Conservation (phyloP, 2,888 invertebrate genomes). For the Pheosia tremula region DNA sequence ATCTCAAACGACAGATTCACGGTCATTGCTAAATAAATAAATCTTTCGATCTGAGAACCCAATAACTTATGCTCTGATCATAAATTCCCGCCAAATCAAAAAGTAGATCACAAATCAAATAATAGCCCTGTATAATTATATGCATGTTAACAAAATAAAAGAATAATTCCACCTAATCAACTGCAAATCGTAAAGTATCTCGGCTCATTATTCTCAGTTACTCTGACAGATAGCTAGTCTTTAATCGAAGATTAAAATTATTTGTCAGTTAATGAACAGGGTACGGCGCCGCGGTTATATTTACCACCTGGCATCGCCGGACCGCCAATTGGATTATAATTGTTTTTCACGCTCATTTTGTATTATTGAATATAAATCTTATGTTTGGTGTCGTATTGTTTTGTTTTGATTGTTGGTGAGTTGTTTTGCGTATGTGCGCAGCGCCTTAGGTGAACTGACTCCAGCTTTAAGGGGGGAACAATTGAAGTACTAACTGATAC, state of each 20-base stretch:
- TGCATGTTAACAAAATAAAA: too few relatives aligned
- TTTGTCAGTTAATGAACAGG: slow-evolving; percentile 68
- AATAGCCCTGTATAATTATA: too few relatives aligned
- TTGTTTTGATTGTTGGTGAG: slow-evolving; percentile 39
- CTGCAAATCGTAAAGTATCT: slow-evolving; percentile 36
- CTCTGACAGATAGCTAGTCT: slow-evolving; percentile 63
- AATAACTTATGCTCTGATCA: too few relatives aligned
- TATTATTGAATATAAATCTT: slow-evolving; percentile 76
- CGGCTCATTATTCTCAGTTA: slow-evolving; percentile 65
- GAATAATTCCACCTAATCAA: slow-evolving; percentile 28
- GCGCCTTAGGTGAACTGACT: too few relatives aligned
- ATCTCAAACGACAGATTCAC: too few relatives aligned
- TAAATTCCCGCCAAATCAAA: too few relatives aligned
- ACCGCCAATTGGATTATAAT: slow-evolving; percentile 74
- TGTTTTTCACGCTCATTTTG: slow-evolving; percentile 81
- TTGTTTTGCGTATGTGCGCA: too few relatives aligned
- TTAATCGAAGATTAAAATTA: slow-evolving; percentile 81
- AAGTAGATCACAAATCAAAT: too few relatives aligned
- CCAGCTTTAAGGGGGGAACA: too few relatives aligned
- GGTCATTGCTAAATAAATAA: too few relatives aligned
- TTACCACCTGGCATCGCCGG: slow-evolving; percentile 57
- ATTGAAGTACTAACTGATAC: too few relatives aligned
- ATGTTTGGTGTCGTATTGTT: slow-evolving; percentile 67
- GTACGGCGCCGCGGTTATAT: slow-evolving; percentile 56
- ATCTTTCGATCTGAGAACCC: too few relatives aligned